Evolutionary conservation across 2,113 vertebrate genomes (phyloP).

Genomic region (Cygnus atratus): DNA sequence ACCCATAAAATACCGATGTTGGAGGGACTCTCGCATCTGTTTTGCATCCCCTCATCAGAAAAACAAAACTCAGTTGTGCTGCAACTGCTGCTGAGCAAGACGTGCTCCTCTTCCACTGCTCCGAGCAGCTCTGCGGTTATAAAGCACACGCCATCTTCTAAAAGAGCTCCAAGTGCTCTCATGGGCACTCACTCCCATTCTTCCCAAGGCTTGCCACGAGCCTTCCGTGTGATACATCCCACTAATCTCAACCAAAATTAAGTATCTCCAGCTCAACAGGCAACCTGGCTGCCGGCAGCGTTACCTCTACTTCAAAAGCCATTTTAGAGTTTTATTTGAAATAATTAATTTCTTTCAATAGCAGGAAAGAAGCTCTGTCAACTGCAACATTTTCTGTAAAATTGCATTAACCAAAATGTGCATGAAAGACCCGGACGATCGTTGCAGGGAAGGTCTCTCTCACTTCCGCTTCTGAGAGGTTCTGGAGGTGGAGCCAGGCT

Average conservation of each 20-base stretch:
- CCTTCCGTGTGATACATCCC: fast-evolving
- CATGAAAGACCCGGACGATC: neutral
- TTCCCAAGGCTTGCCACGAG: neutral
- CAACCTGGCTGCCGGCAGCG: neutral
- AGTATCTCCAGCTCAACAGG: neutral
- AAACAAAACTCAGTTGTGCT: neutral
- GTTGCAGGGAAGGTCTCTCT: neutral
- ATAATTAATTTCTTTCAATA: neutral
- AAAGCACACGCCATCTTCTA: neutral
- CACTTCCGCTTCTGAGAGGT: neutral
- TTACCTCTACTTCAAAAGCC: neutral
- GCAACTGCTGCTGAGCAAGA: neutral
- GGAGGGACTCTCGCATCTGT: neutral
- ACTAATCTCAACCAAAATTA: neutral
- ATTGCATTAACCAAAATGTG: neutral
- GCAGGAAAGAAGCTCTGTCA: neutral
- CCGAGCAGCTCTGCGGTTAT: neutral
- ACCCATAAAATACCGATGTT: neutral
- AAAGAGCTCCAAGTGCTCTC: neutral
- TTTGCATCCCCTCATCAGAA: neutral
- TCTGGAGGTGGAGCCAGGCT: neutral
- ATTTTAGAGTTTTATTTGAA: neutral
- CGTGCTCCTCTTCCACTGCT: neutral
- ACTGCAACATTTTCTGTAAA: neutral
- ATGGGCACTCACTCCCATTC: fast-evolving